Conservation (phyloP, 2,113 vertebrate genomes). For the Prunella himalayana region DNA sequence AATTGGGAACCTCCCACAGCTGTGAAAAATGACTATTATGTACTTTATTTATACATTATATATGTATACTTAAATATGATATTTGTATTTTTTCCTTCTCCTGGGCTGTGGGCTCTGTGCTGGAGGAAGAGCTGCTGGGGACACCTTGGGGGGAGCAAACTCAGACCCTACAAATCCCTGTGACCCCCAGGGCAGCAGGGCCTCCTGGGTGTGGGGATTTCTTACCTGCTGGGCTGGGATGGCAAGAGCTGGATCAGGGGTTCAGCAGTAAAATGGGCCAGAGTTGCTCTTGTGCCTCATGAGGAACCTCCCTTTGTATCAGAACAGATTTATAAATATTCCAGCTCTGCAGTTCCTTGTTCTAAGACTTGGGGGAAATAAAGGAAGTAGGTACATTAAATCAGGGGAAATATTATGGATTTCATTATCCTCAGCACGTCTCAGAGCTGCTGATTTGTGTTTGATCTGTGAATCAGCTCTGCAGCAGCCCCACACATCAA, state of each 20-base stretch:
- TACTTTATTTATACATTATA: not conserved
- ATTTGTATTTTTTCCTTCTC: not conserved
- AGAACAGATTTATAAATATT: not conserved
- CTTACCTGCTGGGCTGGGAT: not conserved
- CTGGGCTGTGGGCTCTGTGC: not conserved
- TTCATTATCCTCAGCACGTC: not conserved
- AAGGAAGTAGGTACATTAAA: not conserved
- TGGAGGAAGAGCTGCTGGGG: not conserved
- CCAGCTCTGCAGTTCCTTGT: not conserved
- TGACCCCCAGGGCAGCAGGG: not conserved
- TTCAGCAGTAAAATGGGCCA: accelerated
- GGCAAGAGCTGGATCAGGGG: not conserved
- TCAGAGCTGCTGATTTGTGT: not conserved
- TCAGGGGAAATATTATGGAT: not conserved
- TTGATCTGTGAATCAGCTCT: not conserved
- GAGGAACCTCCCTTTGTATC: not conserved
- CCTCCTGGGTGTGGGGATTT: not conserved
- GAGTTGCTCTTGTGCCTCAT: not conserved
- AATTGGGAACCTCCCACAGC: not conserved
- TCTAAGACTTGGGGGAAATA: not conserved
- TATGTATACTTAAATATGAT: not conserved
- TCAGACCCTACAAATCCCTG: not conserved
- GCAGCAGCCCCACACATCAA: not conserved
- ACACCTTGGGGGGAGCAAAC: not conserved
- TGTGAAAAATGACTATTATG: not conserved